Conservation (phyloP, 1,140 invertebrate genomes). For the Eumaeus atala region DNA sequence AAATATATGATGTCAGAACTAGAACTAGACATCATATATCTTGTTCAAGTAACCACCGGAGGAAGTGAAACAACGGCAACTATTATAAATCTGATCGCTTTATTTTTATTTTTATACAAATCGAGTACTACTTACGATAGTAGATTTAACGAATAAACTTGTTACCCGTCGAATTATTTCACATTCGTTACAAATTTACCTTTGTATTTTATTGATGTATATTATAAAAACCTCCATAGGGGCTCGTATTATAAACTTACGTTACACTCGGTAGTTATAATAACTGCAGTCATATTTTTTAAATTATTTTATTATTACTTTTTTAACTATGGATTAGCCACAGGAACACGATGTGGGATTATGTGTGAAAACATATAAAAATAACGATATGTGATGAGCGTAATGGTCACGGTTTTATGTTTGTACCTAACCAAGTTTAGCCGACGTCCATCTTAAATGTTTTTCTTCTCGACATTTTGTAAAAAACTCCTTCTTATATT, state of each 20-base stretch:
- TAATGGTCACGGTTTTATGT: not conserved
- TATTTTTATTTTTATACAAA: conserved; percentile 76
- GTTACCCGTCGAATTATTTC: conserved; percentile 67
- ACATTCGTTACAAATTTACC: conserved; percentile 71
- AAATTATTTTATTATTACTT: conserved; percentile 43
- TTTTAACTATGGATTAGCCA: conserved; percentile 51
- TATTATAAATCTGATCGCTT: conserved; percentile 75
- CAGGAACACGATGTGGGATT: conserved; percentile 61
- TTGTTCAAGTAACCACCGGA: too few species aligned
- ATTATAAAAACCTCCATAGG: conserved; percentile 75
- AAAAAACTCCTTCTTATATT: too few species aligned
- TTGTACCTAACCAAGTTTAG: too few species aligned
- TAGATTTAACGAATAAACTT: conserved; percentile 69
- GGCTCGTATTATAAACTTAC: conserved; percentile 69
- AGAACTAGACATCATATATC: too few species aligned
- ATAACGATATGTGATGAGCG: conserved; percentile 19
- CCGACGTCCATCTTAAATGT: too few species aligned
- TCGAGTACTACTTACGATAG: conserved; percentile 72
- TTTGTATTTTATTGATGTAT: conserved; percentile 63
- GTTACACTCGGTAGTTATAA: conserved; percentile 59
- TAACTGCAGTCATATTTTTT: conserved; percentile 61
- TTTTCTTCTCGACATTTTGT: too few species aligned
- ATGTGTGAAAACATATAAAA: conserved; percentile 26
- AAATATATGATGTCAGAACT: too few species aligned
- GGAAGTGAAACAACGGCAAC: conserved; percentile 32